Base-by-base conservation (phyloP, 2,113 vertebrate genomes). In the Carollia perspicillata region DNA sequence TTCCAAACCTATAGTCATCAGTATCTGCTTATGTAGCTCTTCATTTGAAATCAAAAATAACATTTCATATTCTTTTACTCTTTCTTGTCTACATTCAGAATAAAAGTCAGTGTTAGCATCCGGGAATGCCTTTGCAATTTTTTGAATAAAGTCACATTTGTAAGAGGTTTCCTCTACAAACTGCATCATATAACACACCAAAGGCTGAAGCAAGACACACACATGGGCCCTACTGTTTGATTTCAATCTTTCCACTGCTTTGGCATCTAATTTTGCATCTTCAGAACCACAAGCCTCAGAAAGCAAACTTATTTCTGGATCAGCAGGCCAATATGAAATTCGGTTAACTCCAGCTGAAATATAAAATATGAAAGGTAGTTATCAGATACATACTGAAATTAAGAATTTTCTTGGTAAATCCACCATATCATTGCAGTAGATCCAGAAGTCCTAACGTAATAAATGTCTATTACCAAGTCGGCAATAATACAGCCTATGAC, bases 241-340 rank as follows among this genome's bases (percentile, higher is more conserved):
- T 96, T 99, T 99, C 47, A 99, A 97, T 96, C 98, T 99, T 97
- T 99, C 99, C 0, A 99, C 98, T 0, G 99, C 99, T 95, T 99
- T 97, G 44, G 99, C 99, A 95, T 99, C 99, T 81, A 99, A 98
- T 49, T 98, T 98, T 8, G 99, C 99, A 87, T 99, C 99, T 84
- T 98, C 99, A 5, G 95, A 96, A 89, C 94, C 96, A 78, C 94
- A 78, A 0, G 72, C 89, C 78, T 97, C 98, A 0, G 95, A 96
- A 89, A 98, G 98, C 97, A 99, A 98, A 98, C 99, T 99, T 96
- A 99, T 98, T 98, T 99, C 99, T 37, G 99, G 99, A 97, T 99
- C 99, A 72, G 99, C 99, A 8, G 99, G 99, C 99, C 99, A 99
- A 87, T 99, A 99, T 47, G 99, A 99, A 98, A 99, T 99, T 98